phyloP scores from a whole-genome alignment of 2,797 vertebrate genomes.

The Phataginus tricuspis region DNA sequence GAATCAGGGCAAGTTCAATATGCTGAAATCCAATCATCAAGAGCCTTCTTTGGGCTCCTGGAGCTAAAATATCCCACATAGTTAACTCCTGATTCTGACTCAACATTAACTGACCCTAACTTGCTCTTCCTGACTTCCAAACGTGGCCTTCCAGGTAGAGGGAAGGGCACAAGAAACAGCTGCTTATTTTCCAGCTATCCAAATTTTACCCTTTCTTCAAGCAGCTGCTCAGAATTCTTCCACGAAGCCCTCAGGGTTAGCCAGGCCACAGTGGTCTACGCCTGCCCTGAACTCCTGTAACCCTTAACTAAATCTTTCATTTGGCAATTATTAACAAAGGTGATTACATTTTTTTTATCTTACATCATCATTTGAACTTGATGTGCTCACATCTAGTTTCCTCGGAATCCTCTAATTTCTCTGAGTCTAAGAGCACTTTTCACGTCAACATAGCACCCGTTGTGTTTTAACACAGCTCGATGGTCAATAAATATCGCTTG shows the following conservation, averaged over 20 bases:
- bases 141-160: conserved; percentile 11
- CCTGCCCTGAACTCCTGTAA: neutral
- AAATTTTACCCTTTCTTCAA: conserved; percentile 4
- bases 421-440: neutral
- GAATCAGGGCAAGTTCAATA: neutral
- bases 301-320: neutral
- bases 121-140: neutral
- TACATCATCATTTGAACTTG: neutral
- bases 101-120: conserved; percentile 1
- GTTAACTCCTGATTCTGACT: conserved; percentile 15
- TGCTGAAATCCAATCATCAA: neutral
- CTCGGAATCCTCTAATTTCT: neutral
- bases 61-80: conserved; percentile 12
- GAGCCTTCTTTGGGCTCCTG: neutral
- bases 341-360: neutral
- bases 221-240: neutral
- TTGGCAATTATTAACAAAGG: conserved; percentile 33
- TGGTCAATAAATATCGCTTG: neutral
- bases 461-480: neutral
- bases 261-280: neutral
- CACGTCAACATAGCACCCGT: neutral
- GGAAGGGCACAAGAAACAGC: neutral
- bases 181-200: neutral
- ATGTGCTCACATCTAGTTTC: neutral
- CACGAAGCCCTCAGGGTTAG: neutral